Evolutionary conservation across 2,113 vertebrate genomes (phyloP), one percentile per base, ranked within the genome.

Genomic region (Hippopotamus amphibius): DNA sequence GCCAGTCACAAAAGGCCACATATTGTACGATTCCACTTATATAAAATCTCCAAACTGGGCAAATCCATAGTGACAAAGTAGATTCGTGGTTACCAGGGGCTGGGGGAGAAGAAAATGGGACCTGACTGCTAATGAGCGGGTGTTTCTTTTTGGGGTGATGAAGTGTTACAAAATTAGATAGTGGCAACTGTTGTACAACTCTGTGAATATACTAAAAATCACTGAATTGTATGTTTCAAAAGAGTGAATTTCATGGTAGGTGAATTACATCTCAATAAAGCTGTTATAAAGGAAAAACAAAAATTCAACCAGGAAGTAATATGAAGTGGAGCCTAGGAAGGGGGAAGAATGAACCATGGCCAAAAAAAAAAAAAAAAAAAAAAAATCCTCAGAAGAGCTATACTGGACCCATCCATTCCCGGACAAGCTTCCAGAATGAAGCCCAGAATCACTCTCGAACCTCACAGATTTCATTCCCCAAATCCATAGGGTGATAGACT

Each of bases 111-210:
- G 17, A 4, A 21, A 84, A 33, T 53, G 7, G 14, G 16, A 37
- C 63, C 16, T 37, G 14, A 50, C 4, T 26, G 4, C 16, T 53
- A n/a, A 28, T 15, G 14, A 33, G 21, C 21, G n/a, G 28, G 33
- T 3, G 37, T 97, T 95, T 89, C n/a, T 79, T 63, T 95, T 16
- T 4, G 55, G 19, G 21, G 17, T 61, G 30, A 69, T 53, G 11
- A 74, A 92, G 74, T 53, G 15, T 79, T 53, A 28, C 85, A 74
- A 92, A 92, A 63, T 95, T 77, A 94, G 43, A 72, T 28, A n/a
- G 17, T 57, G 43, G 16, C 17, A 30, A 55, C 63, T 6, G 15
- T 65, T 89, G 16, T 50, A 55, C 66, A 90, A 69, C 10, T 69
- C 63, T 24, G 2, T 12, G 26, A 90, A 57, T 93, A 72, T n/a